Percentiles rank a stretch among this genome's conserved stretches.
Conservation (phyloP, 1,140 invertebrate species). For the Laodelphax striatellus region DNA sequence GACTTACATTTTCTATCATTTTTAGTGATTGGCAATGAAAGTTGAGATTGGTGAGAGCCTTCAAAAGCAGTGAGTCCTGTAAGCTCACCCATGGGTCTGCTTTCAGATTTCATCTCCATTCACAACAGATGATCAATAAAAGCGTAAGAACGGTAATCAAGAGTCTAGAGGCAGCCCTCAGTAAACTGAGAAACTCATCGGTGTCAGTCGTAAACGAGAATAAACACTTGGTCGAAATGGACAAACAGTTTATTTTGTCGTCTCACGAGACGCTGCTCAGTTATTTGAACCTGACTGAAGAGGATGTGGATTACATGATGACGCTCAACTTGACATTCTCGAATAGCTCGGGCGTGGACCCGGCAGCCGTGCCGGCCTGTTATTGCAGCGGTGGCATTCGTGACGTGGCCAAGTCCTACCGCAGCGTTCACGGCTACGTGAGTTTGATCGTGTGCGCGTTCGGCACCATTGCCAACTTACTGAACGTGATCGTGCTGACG, state of each 20-base stretch:
- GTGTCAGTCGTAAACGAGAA: not conserved
- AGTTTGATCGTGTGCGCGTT: constrained; percentile 68
- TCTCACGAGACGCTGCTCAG: not conserved
- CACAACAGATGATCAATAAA: not conserved
- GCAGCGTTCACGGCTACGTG: constrained; percentile 44
- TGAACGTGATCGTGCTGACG: constrained; percentile 83
- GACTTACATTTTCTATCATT: too few relatives aligned
- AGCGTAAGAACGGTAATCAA: not conserved
- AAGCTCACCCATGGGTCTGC: not conserved
- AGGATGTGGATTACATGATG: constrained; percentile 6
- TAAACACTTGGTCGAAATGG: not conserved
- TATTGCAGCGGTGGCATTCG: constrained; percentile 1
- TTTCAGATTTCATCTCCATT: not conserved
- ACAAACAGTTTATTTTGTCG: constrained; percentile 1
- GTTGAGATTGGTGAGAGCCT: not conserved
- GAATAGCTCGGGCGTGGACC: not conserved
- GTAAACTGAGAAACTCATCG: not conserved
- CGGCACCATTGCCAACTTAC: constrained; percentile 76
- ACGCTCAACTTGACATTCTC: not conserved
- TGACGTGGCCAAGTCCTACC: constrained; percentile 5
- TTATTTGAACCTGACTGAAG: constrained; percentile 7
- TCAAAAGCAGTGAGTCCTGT: not conserved
- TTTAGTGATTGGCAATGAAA: not conserved
- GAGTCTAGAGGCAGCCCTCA: not conserved
- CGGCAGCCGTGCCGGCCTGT: not conserved